Base-by-base conservation (phyloP, 1,140 invertebrate species). In the Wiebesia pumilae region DNA sequence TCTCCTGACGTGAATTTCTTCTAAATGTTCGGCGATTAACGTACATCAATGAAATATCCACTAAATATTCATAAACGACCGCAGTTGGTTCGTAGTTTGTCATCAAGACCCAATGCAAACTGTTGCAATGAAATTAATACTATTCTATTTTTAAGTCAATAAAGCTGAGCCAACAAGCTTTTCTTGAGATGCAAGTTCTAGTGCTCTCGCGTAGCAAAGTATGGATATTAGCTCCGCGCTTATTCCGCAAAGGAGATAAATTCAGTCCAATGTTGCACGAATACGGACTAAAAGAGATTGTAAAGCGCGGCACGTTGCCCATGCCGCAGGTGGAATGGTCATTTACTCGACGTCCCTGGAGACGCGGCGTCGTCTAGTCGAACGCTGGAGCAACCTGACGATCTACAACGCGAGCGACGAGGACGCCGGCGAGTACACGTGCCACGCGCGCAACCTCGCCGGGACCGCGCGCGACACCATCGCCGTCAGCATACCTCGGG, bases 401-500 rank as follows among this genome's bases (percentile, higher is more conserved):
- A 94, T 97, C 27, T 95, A 95, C 84, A 96, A 97, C 89, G 96
- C 97, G 27, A 96, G 95, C 89, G 96, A 96, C 80, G 93, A 95
- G 19, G 97, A 98, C 91, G 96, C 96, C 24, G 97, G 97, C 0
- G 95, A 97, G 65, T 98, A 98, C 90, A 95, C 95, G 0, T 98
- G 97, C 91, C 94, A 96, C 30, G 97, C 96, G 12, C 95, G 94
- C 27, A 98, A 98, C 91, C 91, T 95, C 30, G 96, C 97, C 27
- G 97, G 97, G 1, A 93, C 95, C 33, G 95, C 96, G 12, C 95
- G 95, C 47, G 94, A 95, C 65, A 97, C 97, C 79, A 95, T 97
- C 0, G 96, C 95, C 51, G 94, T 98, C 21, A 95, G 96, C 54
- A 94, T 97, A 38, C 96, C 96, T 40, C 95, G 96, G 88, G 95